Conservation (phyloP, 2,888 invertebrate species). For the Timema cristinae region DNA sequence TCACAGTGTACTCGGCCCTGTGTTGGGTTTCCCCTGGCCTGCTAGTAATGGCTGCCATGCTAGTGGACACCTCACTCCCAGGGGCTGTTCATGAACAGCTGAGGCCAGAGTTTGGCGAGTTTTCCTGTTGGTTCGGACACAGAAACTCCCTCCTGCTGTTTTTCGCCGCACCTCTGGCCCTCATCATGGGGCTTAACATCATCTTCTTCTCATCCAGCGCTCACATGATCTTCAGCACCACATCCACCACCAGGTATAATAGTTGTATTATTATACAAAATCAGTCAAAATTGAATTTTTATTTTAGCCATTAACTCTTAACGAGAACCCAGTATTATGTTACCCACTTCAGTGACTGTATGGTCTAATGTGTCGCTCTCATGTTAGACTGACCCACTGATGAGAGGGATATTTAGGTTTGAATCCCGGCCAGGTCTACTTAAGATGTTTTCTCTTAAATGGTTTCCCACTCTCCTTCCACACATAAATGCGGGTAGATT, state of each 20-base stretch:
- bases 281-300: too few relatives aligned
- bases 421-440: too few relatives aligned
- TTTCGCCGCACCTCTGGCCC: slow-evolving; percentile 49
- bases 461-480: too few relatives aligned
- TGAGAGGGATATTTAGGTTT: too few relatives aligned
- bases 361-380: too few relatives aligned
- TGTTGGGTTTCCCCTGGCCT: slow-evolving; percentile 46
- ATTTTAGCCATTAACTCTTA: too few relatives aligned
- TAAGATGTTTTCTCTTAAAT: too few relatives aligned
- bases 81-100: slow-evolving; percentile 23
- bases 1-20: slow-evolving; percentile 45
- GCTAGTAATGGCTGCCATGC: slow-evolving; percentile 41
- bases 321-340: too few relatives aligned
- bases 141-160: slow-evolving; percentile 48
- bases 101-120: slow-evolving; percentile 42
- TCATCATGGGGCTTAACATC: slow-evolving; percentile 45
- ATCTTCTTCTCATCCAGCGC: slow-evolving; percentile 45
- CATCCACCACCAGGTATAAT: slow-evolving; percentile 35
- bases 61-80: slow-evolving; percentile 40
- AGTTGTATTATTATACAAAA: too few relatives aligned
- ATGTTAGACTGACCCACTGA: too few relatives aligned
- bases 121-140: slow-evolving; percentile 51
- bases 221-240: slow-evolving; percentile 45
- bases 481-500: too few relatives aligned
- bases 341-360: too few relatives aligned